Evolutionary conservation across 2,797 vertebrate species (phyloP), one percentile per base, ranked within the genome.

Genomic region (Notamacropus eugenii): DNA sequence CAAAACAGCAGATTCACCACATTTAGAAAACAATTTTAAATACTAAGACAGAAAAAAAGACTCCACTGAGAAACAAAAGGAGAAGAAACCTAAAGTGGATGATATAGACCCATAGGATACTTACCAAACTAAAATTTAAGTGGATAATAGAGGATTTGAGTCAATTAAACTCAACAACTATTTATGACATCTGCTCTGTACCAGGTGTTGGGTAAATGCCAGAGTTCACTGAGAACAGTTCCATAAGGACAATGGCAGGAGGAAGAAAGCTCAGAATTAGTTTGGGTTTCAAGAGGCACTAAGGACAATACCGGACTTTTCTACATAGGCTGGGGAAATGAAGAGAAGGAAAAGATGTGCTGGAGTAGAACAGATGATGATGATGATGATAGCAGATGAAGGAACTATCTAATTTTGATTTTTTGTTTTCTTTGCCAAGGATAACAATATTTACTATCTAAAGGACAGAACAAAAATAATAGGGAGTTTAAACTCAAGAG

Each of bases 401-500:
- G 94, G 93, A 94, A 94, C 22, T 57, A 96, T 52, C 90, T 93
- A 94, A 92, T 4, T 1, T 28, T 52, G 91, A 94, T 92, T 96
- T 94, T 90, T 54, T 96, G 57, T 92, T 55, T 96, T 96, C 96
- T 55, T 56, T 62, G 27, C 93, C 56, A 95, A 93, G 96, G 34
- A 94, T 1, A 94, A 67, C 92, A 94, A 95, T 82, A 92, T 95
- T 54, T 92, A 50, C 50, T 93, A 9, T 59, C 91, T 50, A 96
- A 95, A 95, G 12, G 95, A 62, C 57, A 96, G 62, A 24, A 94
- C 55, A 96, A 59, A 91, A 27, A 90, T 96, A 74, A 96, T 52
- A 94, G 93, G 87, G 92, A 92, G 91, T 14, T 94, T 40, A 97
- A 95, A 74, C 6, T 24, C 29, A 93, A 27, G 46, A 93, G 94